These are phyloP conservation scores for Panagrolaimus sp. DNA, from an alignment of 1,140 invertebrate genomes.

Conservation along the genomic window DNA sequence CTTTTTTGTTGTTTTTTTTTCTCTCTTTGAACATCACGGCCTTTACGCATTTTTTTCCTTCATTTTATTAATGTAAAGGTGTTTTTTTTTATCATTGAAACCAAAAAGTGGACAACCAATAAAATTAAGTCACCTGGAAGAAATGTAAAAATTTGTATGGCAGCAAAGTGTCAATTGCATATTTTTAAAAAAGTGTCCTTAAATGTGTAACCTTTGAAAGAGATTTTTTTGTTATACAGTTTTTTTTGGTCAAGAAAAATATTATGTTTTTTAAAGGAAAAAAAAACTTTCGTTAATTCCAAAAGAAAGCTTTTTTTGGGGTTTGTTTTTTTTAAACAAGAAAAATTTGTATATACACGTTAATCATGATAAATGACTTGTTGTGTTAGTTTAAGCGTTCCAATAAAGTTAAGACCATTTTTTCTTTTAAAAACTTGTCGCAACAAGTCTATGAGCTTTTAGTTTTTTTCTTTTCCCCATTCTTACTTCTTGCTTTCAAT, in stretches of 20 bases:
- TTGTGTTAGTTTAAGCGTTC: not conserved
- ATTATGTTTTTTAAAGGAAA: too few species aligned
- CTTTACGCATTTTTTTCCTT: conserved; percentile 1
- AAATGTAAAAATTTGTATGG: conserved; percentile 1
- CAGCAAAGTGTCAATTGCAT: conserved; percentile 15
- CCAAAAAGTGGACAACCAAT: conserved; percentile 16
- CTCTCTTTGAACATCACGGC: not conserved
- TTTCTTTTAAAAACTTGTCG: not conserved
- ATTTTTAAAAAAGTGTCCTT: not conserved
- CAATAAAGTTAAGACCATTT: not conserved
- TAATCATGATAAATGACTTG: conserved; percentile 19
- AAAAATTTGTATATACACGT: too few species aligned
- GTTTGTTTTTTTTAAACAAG: too few species aligned
- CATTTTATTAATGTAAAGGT: not conserved
- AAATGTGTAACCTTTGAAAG: not conserved
- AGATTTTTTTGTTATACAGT: too few species aligned
- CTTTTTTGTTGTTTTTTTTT: too few species aligned
- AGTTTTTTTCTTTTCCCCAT: too few species aligned
- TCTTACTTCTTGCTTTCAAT: not conserved
- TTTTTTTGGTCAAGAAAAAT: too few species aligned
- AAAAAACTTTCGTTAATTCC: too few species aligned
- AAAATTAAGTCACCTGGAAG: conserved; percentile 10
- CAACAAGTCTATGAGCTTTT: conserved; percentile 7
- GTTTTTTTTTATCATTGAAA: not conserved
- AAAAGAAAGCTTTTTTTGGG: too few species aligned